These are phyloP conservation scores for Agrochola lychnidis DNA, from an alignment of 2,888 invertebrate genomes.

Conservation along the genomic window DNA sequence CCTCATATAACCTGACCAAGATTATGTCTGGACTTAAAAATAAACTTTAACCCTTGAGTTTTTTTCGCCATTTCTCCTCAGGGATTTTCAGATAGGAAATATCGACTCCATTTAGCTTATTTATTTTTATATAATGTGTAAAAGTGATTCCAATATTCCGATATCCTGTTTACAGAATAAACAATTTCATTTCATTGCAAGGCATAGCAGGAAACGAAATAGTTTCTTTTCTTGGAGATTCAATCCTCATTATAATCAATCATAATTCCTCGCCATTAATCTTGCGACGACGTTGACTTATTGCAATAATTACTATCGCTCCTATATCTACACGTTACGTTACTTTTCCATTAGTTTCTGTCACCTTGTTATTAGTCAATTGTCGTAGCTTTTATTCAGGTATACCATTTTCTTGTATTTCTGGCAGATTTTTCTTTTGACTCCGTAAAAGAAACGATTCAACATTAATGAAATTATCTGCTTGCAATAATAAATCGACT, in stretches of 20 bases:
- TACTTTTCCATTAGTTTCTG: conserved; percentile 60
- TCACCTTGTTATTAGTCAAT: conserved; percentile 52
- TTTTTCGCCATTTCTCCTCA: too few species aligned
- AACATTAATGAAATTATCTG: too few species aligned
- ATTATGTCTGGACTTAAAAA: too few species aligned
- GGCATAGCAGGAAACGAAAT: background rate
- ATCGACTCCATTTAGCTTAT: too few species aligned
- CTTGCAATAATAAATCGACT: background rate
- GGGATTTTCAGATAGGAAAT: too few species aligned
- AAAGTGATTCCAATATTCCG: too few species aligned
- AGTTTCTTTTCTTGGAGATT: conserved; percentile 41
- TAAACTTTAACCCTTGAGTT: too few species aligned
- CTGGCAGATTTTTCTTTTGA: background rate
- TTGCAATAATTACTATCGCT: conserved; percentile 65
- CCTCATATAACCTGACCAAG: too few species aligned
- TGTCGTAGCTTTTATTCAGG: conserved; percentile 43
- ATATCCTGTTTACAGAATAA: too few species aligned
- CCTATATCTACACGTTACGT: conserved; percentile 38
- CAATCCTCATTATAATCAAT: conserved; percentile 64
- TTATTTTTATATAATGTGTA: too few species aligned
- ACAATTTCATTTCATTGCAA: too few species aligned
- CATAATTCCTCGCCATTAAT: conserved; percentile 68
- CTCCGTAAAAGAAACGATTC: background rate
- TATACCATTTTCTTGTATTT: conserved; percentile 10
- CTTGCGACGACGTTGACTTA: conserved; percentile 67